phyloP scores from a whole-genome alignment of 2,113 vertebrate genomes.

The Lampris megalopsis region DNA sequence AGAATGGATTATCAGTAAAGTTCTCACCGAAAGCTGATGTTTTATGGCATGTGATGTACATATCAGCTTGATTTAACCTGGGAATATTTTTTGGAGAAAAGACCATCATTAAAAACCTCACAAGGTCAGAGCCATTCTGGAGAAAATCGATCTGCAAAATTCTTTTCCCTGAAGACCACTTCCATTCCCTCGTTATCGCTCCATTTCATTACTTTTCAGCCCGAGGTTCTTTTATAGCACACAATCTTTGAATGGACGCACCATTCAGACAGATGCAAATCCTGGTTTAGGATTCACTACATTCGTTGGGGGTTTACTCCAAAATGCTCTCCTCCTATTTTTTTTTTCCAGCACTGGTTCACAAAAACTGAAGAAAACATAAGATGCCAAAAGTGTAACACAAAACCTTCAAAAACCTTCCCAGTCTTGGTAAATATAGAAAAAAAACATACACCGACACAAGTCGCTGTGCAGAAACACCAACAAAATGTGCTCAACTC shows the following conservation, averaged over 20 bases:
- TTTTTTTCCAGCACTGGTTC: conserved; percentile 7
- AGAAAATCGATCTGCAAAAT: conserved; percentile 29
- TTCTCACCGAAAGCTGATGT: too few relatives aligned
- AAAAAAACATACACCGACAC: conserved; percentile 11
- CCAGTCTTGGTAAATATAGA: background rate
- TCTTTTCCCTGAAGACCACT: conserved; percentile 9
- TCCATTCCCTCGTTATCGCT: background rate
- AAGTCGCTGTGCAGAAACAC: conserved; percentile 9
- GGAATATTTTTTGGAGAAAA: conserved; percentile 1
- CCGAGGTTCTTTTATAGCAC: conserved; percentile 6
- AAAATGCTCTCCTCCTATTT: background rate
- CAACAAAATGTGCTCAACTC: conserved; percentile 14
- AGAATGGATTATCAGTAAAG: too few relatives aligned
- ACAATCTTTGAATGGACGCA: background rate
- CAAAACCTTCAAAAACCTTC: conserved; percentile 34
- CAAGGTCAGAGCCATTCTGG: background rate
- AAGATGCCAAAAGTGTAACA: conserved; percentile 4
- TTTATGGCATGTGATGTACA: background rate
- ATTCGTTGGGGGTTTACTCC: background rate
- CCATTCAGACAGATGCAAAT: conserved; percentile 4
- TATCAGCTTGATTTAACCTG: background rate
- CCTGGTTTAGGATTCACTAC: background rate
- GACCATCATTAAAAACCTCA: conserved; percentile 11
- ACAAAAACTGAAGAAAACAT: conserved; percentile 1
- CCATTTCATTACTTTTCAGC: background rate